These are phyloP conservation scores for Cryptus viduatorius DNA, from an alignment of 2,888 invertebrate genomes.

Conservation along the genomic window DNA sequence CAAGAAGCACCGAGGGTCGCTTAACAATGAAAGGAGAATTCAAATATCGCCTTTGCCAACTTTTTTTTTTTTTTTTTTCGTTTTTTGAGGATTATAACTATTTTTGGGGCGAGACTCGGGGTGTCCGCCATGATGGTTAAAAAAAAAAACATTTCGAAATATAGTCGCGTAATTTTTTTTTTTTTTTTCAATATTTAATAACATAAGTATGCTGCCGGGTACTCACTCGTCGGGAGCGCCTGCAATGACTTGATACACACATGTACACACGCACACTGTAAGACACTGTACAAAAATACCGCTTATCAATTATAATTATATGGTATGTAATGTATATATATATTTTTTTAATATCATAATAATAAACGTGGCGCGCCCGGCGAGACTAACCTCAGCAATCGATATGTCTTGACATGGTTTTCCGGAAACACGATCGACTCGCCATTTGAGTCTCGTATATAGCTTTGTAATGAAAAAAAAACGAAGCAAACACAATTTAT, in stretches of 20 bases:
- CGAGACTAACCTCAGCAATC: constrained; percentile 76
- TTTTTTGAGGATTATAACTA: constrained; percentile 5
- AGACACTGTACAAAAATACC: constrained; percentile 84
- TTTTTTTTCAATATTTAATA: constrained; percentile 48
- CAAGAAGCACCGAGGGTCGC: constrained; percentile 59
- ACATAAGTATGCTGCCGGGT: constrained; percentile 70
- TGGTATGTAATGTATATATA: constrained; percentile 70
- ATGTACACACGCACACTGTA: constrained; percentile 74
- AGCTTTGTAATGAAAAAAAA: neutral
- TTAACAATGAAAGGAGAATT: neutral
- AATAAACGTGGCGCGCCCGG: constrained; percentile 77
- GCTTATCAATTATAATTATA: constrained; percentile 76
- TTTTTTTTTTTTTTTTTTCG: neutral
- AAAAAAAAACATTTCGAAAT: neutral
- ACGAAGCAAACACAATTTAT: neutral
- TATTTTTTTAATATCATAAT: constrained; percentile 67
- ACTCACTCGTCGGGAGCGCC: constrained; percentile 77
- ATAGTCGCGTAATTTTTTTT: neutral
- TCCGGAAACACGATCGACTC: constrained; percentile 63
- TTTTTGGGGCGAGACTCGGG: constrained; percentile 62
- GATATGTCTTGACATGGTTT: constrained; percentile 82
- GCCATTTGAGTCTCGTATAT: constrained; percentile 38
- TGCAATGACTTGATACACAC: constrained; percentile 76
- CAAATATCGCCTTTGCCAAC: neutral
- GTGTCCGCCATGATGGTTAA: constrained; percentile 45